Percentiles rank a stretch among this genome's conserved stretches.
phyloP scores from a whole-genome alignment of 2,113 vertebrate genomes.

The pig (Sus scrofa) region T2T-Sscrofa CM000827.6:77824501-77825000 shows the following conservation, averaged over 20 bases:
- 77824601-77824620: not conserved
- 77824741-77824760: not conserved
- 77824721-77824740: not conserved
- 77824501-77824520: not conserved
- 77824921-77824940: not conserved
- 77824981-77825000: not conserved
- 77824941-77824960: not conserved
- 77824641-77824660: not conserved
- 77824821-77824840: not conserved
- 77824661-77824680: not conserved
- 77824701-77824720: not conserved
- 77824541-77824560: not conserved
- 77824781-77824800: not conserved
- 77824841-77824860: not conserved
- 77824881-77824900: not conserved
- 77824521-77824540: not conserved
- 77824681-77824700: not conserved
- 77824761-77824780: not conserved
- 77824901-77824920: not conserved
- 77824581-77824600: not conserved
- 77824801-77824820: not conserved
- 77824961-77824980: not conserved
- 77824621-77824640: not conserved
- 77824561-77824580: not conserved
- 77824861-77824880: not conserved